Base-by-base conservation (phyloP, 2,797 vertebrate genomes). In the Mycteria americana region DNA sequence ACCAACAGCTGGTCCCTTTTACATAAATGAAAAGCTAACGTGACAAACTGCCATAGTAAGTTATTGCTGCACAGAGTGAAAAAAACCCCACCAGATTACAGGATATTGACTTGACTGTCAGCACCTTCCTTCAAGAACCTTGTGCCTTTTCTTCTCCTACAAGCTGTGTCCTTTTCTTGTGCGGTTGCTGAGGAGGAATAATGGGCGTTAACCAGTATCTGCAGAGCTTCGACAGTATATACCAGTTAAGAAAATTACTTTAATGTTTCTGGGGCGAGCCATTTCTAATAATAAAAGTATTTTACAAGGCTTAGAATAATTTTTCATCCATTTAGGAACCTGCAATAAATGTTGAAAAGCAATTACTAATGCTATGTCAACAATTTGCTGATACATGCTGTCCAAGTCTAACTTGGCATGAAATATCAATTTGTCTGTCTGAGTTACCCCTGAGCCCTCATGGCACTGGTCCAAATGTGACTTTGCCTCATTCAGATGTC, bases 1-100 rank as follows among this genome's bases (percentile, higher is more conserved):
- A 90, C 83, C 4, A 57, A 82, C 93, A 95, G 89, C 95, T 94
- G 95, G 62, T 91, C 53, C 63, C 53, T 93, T 94, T 85, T 93
- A 91, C 8, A 1, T 82, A 94, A 97, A 91, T 64, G 77, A 88
- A 93, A 94, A 78, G 39, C 33, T 59, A 92, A 81, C 0, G 3
- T 63, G 88, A 93, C 69, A 90, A 89, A 97, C 64, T 82, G 89
- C 88, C 87, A 76, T 64, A 80, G 65, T 54, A 91, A 82, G 46
- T 85, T 92, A 81, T 43, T 81, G 75, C 48, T 74, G 41, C 48
- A 65, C 31, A 75, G 37, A 79, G 30, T 68, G 48, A 68, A 92
- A 87, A 92, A 50, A 48, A 2, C 0, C 31, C 51, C 62, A 65
- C 18, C 27, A 89, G 25, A 72, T 85, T 82, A 79, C 3, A 4